Evolutionary conservation across 1,140 invertebrate species (phyloP).

Genomic region (Reticulitermes speratus): DNA sequence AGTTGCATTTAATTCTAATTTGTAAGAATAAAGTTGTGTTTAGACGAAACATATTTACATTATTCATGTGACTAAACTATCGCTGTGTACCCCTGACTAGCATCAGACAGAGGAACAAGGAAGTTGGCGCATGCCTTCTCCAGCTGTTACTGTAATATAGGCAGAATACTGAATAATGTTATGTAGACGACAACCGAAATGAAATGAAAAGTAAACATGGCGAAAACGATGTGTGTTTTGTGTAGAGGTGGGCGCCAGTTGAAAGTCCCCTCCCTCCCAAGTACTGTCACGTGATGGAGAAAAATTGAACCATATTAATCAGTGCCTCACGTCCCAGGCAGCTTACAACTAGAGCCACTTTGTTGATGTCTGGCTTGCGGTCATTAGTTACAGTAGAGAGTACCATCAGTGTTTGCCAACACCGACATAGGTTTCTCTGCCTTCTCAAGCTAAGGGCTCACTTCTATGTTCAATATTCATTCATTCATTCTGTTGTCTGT

Average conservation of each 20-base stretch:
- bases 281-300: conserved; percentile 13
- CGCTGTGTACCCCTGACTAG: neutral
- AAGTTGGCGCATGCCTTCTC: neutral
- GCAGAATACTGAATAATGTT: conserved; percentile 8
- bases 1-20: too few relatives aligned
- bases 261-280: neutral
- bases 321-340: neutral
- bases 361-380: neutral
- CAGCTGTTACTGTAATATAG: neutral
- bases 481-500: too few relatives aligned
- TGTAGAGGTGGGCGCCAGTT: conserved; percentile 2
- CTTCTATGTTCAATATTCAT: too few relatives aligned
- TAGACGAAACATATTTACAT: too few relatives aligned
- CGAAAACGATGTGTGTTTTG: conserved; percentile 15
- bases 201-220: conserved; percentile 9
- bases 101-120: neutral
- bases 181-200: conserved; percentile 11
- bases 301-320: conserved; percentile 17
- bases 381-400: too few relatives aligned
- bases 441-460: too few relatives aligned
- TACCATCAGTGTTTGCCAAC: too few relatives aligned
- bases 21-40: too few relatives aligned
- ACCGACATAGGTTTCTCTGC: too few relatives aligned
- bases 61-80: neutral
- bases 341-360: neutral